Percentiles rank a stretch among this genome's conserved stretches.
phyloP scores from a whole-genome alignment of 2,888 invertebrate genomes.

The Calliphora vomitoria region DNA sequence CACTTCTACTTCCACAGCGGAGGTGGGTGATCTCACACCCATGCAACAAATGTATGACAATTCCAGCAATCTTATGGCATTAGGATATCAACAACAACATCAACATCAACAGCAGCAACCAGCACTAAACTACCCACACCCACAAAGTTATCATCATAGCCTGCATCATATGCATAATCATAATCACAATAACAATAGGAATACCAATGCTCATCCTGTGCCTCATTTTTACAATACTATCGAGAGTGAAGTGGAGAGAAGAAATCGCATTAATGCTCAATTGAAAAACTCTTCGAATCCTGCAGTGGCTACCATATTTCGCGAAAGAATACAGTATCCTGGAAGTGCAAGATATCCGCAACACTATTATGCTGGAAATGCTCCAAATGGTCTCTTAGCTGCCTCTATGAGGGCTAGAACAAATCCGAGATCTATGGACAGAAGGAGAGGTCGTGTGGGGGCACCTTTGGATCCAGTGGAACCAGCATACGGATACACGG shows the following conservation, averaged over 20 bases:
- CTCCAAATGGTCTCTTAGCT: constrained; percentile 77
- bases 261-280: constrained; percentile 84
- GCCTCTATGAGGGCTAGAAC: constrained; percentile 81
- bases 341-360: constrained; percentile 78
- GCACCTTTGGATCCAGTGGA: constrained; percentile 80
- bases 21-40: constrained; percentile 77
- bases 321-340: constrained; percentile 82
- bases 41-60: constrained; percentile 82
- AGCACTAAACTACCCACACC: constrained; percentile 50
- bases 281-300: constrained; percentile 77
- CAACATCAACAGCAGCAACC: constrained; percentile 75
- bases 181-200: constrained; percentile 76
- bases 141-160: constrained; percentile 75
- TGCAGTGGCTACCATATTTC: constrained; percentile 82
- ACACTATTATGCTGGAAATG: constrained; percentile 80
- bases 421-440: constrained; percentile 82
- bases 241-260: constrained; percentile 83
- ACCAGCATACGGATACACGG: constrained; percentile 85
- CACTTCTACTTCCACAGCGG: constrained; percentile 79
- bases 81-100: constrained; percentile 78
- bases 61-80: constrained; percentile 82
- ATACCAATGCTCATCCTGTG: constrained; percentile 76
- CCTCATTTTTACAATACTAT: constrained; percentile 82
- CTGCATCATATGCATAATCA: constrained; percentile 77
- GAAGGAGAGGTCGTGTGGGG: constrained; percentile 81